Evolutionary conservation across 2,888 invertebrate genomes (phyloP), one percentile per base, ranked within the genome.

Genomic region (Pandemis corylana): DNA sequence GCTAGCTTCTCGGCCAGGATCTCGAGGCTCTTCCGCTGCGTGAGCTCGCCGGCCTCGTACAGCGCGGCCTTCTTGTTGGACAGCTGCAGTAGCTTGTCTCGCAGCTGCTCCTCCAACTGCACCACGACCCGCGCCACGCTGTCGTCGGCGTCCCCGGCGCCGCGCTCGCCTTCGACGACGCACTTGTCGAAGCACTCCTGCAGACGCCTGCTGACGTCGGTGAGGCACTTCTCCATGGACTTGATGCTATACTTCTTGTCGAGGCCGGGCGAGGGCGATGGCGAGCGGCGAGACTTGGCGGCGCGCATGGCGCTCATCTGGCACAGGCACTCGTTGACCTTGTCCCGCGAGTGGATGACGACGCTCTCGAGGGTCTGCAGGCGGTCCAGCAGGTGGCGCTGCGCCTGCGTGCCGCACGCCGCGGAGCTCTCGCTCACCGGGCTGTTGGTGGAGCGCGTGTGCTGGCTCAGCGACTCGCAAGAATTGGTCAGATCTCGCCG

Each of bases 1-100:
- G 97, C 97, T 28, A 97, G 94, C 84, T 97, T 96, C 88, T 97
- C 97, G 1, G 97, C 97, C 72, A 97, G 90, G 71, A 97, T 94
- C 83, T 97, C 96, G 78, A 97, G 90, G 84, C 96, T 96, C 78
- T 96, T 96, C 65, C 95, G 95, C 75, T 95, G 95, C 71, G 97
- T 96, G 78, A 97, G 93, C 82, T 96, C 96, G 73, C 96, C 96
- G 12, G 95, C 95, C 83, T 96, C 96, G 78, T 96, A 94, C 41
- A 97, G 90, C 69, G 95, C 94, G 74, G 96, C 95, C 83, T 97
- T 95, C 82, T 96, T 96, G 80, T 96, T 96, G 51, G 96, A 95
- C 81, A 97, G 94, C 80, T 96, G 96, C 66, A 95, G 92, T 72
- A 97, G 91, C 88, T 97, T 97, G 13, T 95, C 95, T 76, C 96